Base-by-base conservation (phyloP, 2,113 vertebrate genomes). In the Anoura caudifer region DNA sequence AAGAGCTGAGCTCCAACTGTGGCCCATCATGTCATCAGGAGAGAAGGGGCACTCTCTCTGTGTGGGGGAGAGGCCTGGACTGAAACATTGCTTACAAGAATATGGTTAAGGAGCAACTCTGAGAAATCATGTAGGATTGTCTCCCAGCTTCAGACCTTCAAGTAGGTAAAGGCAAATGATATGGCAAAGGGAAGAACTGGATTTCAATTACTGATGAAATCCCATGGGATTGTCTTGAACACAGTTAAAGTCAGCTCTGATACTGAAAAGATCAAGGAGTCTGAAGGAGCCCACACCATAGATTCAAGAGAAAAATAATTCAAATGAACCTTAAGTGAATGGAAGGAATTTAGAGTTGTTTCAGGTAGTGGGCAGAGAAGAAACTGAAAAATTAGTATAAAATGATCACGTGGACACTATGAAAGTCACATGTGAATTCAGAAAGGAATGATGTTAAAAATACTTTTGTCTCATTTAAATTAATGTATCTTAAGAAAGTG, bases 301-400 rank as follows among this genome's bases (percentile, higher is more conserved):
- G 20, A 87, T 13, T 72, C 24, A 33, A 92, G 28, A 85, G 76
- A 22, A 92, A 87, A 96, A 92, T 94, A 56, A 15, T 79, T 87
- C 69, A 75, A 70, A 73, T 72, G 20, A 72, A 38, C 73, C 63
- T 69, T 47, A 92, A 63, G 38, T 61, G 83, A 96, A 87, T 28
- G 11, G 63, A 83, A 96, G 22, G 41, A 69, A 94, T 75, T 75
- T 73, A 50, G 16, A 69, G 17, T 75, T n/a, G 26, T 85, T 85
- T 72, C 43, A 4, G 33, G 12, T 33, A 41, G 36, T 76, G 17
- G 50, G 9, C 22, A 75, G 14, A 95, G 47, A 43, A 79, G 28
- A 93, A 73, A 24, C 36, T 76, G 54, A 93, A 19, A 75, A 43
- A 77, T 65, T 76, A 86, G 92, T 83, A 56, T 47, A 92, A 77